Base-by-base conservation (phyloP, 2,888 invertebrate species). In the Smittia sp. region DNA sequence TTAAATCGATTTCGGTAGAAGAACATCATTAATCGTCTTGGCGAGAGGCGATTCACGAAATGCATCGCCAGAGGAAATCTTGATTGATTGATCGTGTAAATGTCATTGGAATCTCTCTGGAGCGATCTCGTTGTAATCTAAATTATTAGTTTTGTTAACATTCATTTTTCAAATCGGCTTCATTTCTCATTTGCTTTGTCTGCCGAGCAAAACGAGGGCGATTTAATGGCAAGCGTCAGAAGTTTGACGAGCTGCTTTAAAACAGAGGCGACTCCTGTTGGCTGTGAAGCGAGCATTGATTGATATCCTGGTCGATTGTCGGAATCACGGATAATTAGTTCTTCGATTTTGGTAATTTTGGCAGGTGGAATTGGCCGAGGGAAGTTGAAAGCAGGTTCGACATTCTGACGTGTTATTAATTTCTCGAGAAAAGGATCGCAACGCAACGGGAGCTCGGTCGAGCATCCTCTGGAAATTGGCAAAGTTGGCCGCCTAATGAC, bases 31-130 rank as follows among this genome's bases (percentile, higher is more conserved):
- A 69, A 69, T 69, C 69, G 69, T 69, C 54, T 25, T 22, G n/a
- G 22, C 20, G 24, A 67, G 41, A 41, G 13, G 27, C 32, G 38
- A 65, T 15, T 65, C 38, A 65, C 25, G 41, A 41, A 46, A 20
- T 41, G 41, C 67, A 67, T 38, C 32, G 52, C 6, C 13, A 9
- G 18, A 18, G 6, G n/a, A 62, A 32, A 72, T 62, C 58, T 58
- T 72, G 72, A 72, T 72, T 72, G 72, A 72, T 72, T 72, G 72
- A 72, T 69, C 69, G 52, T 69, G 69, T 69, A 69, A 69, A 69
- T 69, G 69, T 69, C 69, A 69, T 25, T 70, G 72, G 24, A 38
- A 13, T 22, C 15, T 27, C 13, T 27, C 13, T 22, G 7, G 27
- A n/a, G n/a, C 11, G 15, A 32, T 32, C 22, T 72, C 25, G 15